Evolutionary conservation across 2,888 invertebrate genomes (phyloP), one percentile per base, ranked within the genome.

Genomic region (Elegia similella): DNA sequence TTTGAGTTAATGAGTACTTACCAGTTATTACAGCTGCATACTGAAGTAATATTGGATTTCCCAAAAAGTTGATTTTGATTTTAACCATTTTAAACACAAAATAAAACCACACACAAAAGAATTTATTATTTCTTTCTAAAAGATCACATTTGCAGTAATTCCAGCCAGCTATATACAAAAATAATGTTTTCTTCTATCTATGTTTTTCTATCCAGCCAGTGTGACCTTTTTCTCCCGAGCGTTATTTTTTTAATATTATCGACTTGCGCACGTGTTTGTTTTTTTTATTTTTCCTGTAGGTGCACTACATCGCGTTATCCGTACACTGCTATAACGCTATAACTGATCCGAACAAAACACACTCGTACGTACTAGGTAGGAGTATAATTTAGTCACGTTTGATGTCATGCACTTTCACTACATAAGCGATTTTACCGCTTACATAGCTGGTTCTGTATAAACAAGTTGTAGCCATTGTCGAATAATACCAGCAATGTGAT

Each of bases 11-110:
- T n/a, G n/a, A n/a, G n/a, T 23, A 23, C 32, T 54, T 53, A 59
- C 57, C 58, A 23, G 47, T 52, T 29, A 55, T 50, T 3, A 53
- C 58, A 12, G 55, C 57, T 13, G 44, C 34, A 53, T 54, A 58
- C n/a, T 58, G 58, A 7, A 44, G 17, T 10, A 57, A 42, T 16
- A 42, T 0, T 1, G 58, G 43, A 53, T 15, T 53, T 16, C 15
- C 43, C n/a, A 53, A 12, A 17, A 46, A 16, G 16, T 46, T 2
- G 12, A 46, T 23, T 23, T 23, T 17, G 16, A 46, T 13, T 56
- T 7, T 54, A 16, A 38, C 38, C 38, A 38, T 38, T 38, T 38
- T 38, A 2, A 23, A 23, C n/a, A 38, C 38, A n/a, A 38, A n/a
- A 38, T 38, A 12, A 38, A 38, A 38, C n/a, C 38, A 38, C 38